Evolutionary conservation across 2,113 vertebrate genomes (phyloP).

Genomic region (Platysteira castanea): DNA sequence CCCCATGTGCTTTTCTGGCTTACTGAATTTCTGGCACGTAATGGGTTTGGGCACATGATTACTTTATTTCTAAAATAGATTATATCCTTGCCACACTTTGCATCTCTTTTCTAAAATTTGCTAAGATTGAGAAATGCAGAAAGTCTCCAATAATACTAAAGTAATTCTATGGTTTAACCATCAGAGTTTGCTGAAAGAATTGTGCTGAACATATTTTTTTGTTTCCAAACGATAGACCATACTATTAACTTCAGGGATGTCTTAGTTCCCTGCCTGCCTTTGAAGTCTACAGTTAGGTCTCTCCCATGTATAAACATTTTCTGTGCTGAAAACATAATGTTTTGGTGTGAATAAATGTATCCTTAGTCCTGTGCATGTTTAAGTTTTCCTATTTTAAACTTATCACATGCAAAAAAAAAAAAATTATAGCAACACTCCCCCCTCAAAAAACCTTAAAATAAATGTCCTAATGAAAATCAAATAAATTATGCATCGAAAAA

Average conservation of each 20-base stretch:
- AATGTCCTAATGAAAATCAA: background rate
- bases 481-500: background rate
- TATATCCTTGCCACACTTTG: background rate
- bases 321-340: background rate
- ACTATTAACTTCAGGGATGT: background rate
- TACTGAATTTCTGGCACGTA: background rate
- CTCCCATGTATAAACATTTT: background rate
- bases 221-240: background rate
- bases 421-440: fast-evolving
- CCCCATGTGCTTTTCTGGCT: background rate
- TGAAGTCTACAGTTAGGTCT: background rate
- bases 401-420: background rate
- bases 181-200: background rate
- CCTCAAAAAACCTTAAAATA: background rate
- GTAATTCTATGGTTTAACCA: background rate
- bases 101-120: background rate
- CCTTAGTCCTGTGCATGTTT: background rate
- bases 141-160: background rate
- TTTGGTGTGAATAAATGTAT: background rate
- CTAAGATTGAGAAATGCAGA: background rate
- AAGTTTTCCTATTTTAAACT: background rate
- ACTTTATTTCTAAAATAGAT: background rate
- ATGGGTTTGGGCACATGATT: background rate
- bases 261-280: background rate
- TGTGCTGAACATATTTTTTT: background rate